Percentiles rank a stretch among this genome's conserved stretches.
phyloP scores from a whole-genome alignment of 2,113 vertebrate genomes.

The Elgaria multicarinata region DNA sequence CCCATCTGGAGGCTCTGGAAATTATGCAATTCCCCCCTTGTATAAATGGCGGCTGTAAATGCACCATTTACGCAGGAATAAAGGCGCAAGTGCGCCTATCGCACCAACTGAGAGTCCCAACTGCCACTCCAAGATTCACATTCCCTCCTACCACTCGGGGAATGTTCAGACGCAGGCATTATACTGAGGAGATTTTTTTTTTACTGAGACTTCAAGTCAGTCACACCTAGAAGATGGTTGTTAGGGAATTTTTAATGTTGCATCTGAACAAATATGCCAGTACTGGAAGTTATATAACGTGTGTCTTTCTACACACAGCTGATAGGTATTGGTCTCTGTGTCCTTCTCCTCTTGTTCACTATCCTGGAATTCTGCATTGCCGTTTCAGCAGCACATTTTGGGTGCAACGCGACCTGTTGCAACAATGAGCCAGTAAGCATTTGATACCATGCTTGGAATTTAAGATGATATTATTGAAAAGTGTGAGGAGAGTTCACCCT shows the following conservation, averaged over 20 bases:
- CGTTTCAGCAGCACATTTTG: background rate
- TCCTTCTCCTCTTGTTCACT: background rate
- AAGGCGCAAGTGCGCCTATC: no score
- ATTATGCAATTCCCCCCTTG: no score
- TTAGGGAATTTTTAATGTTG: background rate
- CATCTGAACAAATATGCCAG: background rate
- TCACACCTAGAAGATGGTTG: background rate
- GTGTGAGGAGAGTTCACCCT: no score
- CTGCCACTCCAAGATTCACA: no score
- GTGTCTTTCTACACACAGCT: background rate
- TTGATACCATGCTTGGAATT: background rate
- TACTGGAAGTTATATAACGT: background rate
- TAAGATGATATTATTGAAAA: background rate
- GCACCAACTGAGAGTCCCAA: no score
- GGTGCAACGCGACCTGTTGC: background rate
- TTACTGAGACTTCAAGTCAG: background rate
- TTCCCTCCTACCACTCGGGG: no score
- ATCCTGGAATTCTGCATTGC: background rate
- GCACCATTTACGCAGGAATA: no score
- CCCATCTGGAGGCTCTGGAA: no score
- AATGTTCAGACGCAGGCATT: no score
- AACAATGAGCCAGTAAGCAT: background rate
- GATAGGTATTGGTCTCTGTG: background rate
- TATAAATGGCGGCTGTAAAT: no score
- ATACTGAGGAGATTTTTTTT: no score